A percentile compares a stretch with the other conserved stretches of the same genome.
Evolutionary conservation across 2,113 vertebrate species (phyloP).

Genomic region (Notarius lentiginosus): DNA sequence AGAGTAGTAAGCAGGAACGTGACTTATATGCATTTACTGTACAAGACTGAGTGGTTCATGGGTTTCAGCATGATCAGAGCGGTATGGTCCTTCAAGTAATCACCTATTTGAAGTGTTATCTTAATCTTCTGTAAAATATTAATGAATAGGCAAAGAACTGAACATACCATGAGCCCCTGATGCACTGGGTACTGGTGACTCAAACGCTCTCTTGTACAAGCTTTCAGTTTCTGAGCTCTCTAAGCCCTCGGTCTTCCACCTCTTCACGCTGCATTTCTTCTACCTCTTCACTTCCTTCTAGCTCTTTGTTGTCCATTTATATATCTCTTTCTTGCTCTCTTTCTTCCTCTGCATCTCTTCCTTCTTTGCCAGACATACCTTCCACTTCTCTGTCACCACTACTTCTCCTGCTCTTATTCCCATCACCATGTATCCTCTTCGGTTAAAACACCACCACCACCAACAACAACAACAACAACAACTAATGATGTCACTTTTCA

Average conservation of each 20-base stretch:
- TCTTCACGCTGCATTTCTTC: background rate
- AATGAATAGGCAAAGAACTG: background rate
- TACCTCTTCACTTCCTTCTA: background rate
- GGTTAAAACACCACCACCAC: background rate
- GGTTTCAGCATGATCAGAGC: background rate
- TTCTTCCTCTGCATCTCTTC: background rate
- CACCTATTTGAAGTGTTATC: background rate
- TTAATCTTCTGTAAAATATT: background rate
- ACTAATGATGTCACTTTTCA: background rate
- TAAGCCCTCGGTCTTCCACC: background rate
- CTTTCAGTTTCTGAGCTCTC: background rate
- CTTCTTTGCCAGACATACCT: background rate
- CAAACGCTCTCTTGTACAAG: background rate
- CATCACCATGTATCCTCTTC: background rate
- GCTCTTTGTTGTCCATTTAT: background rate
- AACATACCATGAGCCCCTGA: background rate
- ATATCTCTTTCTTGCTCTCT: background rate
- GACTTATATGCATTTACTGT: background rate
- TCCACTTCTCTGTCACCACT: background rate
- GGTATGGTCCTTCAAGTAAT: background rate
- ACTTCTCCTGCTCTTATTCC: background rate
- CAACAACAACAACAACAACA: too few relatives aligned
- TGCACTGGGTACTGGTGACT: background rate
- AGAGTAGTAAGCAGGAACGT: background rate
- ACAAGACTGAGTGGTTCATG: background rate